A percentile compares a stretch with the other conserved stretches of the same genome.
Conservation (phyloP, 1,140 invertebrate species). For the Aphaenogaster floridana region DNA sequence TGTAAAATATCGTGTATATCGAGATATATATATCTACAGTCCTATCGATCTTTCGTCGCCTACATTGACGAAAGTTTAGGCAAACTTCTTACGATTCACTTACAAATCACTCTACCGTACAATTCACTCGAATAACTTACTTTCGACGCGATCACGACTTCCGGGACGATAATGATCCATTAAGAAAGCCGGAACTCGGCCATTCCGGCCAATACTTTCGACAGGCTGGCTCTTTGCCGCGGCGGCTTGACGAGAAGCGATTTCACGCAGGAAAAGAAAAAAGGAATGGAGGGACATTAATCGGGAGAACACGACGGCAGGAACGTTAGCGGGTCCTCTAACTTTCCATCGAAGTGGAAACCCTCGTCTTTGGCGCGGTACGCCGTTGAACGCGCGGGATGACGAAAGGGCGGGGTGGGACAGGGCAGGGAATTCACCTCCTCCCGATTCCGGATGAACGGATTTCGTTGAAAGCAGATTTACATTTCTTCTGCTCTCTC, state of each 20-base stretch:
- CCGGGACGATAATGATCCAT: constrained; percentile 74
- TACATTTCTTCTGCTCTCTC: constrained; percentile 72
- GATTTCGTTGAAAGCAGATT: constrained; percentile 80
- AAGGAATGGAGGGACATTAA: constrained; percentile 64
- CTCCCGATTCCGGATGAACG: constrained; percentile 77
- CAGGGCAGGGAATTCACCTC: constrained; percentile 59
- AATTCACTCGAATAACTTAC: constrained; percentile 71
- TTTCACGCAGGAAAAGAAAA: constrained; percentile 12
- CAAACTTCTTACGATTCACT: constrained; percentile 70
- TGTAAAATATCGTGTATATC: neutral
- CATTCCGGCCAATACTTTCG: constrained; percentile 68
- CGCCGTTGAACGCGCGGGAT: constrained; percentile 59
- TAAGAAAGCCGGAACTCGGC: constrained; percentile 70
- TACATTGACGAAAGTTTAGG: constrained; percentile 64
- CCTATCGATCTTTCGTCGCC: neutral
- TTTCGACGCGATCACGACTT: constrained; percentile 68
- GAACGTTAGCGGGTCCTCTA: constrained; percentile 63
- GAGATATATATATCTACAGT: neutral
- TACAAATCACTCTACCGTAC: constrained; percentile 64
- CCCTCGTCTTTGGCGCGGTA: constrained; percentile 71
- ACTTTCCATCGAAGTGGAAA: constrained; percentile 78
- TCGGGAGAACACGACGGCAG: constrained; percentile 64
- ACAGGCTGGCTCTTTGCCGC: constrained; percentile 27
- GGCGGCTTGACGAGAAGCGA: constrained; percentile 16
- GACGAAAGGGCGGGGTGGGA: constrained; percentile 14